phyloP scores from a whole-genome alignment of 1,140 invertebrate species.

The Scaptomyza graminum region DNA sequence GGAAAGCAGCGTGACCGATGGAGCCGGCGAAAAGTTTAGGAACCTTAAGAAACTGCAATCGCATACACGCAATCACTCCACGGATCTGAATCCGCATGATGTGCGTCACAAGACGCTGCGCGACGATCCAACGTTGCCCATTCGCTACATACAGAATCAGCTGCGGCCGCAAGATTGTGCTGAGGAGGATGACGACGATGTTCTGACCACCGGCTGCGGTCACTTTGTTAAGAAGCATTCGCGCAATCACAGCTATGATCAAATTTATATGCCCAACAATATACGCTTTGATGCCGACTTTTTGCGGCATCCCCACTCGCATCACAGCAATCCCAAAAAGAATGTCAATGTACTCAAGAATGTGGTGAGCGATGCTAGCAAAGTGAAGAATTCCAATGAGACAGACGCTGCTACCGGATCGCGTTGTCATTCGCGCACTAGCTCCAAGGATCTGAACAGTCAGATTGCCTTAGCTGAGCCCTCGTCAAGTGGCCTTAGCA shows the following conservation, averaged over 20 bases:
- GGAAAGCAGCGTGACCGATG: conserved; percentile 33
- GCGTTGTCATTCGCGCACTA: conserved; percentile 85
- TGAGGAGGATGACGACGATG: conserved; percentile 79
- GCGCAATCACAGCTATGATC: conserved; percentile 83
- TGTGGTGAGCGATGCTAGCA: conserved; percentile 55
- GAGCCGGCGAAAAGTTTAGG: conserved; percentile 66
- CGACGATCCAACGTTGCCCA: conserved; percentile 64
- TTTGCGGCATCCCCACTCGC: conserved; percentile 65
- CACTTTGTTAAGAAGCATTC: conserved; percentile 83
- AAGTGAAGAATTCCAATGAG: conserved; percentile 81
- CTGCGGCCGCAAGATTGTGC: conserved; percentile 67
- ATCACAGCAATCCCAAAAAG: conserved; percentile 71
- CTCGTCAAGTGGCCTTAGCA: conserved; percentile 79
- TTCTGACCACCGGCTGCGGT: conserved; percentile 75
- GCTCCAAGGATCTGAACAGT: conserved; percentile 85
- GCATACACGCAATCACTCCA: conserved; percentile 84
- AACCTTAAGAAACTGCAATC: conserved; percentile 79
- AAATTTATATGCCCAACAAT: conserved; percentile 83
- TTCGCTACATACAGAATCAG: conserved; percentile 82
- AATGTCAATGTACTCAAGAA: conserved; percentile 81
- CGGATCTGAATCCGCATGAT: conserved; percentile 73
- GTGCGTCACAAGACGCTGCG: conserved; percentile 73
- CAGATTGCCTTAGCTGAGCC: conserved; percentile 5
- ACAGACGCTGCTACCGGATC: conserved; percentile 51
- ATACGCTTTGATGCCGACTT: conserved; percentile 83